Evolutionary conservation across 2,888 invertebrate genomes (phyloP), one percentile per base, ranked within the genome.

Genomic region (Pyrrhia umbra): DNA sequence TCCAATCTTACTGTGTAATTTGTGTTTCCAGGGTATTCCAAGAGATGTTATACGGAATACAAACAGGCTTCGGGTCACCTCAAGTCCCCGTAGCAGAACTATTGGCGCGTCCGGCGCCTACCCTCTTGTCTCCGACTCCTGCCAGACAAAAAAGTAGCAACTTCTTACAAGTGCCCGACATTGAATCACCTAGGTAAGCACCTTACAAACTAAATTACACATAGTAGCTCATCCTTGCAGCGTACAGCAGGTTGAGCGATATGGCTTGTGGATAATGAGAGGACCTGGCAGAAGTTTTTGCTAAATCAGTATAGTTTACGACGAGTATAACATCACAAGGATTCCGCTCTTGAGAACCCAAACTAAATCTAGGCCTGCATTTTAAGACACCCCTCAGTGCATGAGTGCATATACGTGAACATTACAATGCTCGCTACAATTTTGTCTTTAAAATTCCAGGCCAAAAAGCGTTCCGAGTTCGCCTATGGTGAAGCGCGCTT

Each of bases 11-110:
- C 8, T 23, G 8, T 30, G 8, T 8, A 1, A 2, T n/a, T 20
- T 23, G 5, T 37, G 25, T 18, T 84, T 87, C 0, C 90, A 97
- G 98, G 80, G 97, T 98, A n/a, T 98, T 97, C 89, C 97, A 98
- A 95, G 98, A 98, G 94, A 98, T 98, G 98, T 93, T 98, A 51
- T 98, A 98, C 89, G 98, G 98, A 61, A 98, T 98, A 83, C 98
- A 98, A 88, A 97, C 98, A 0, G 98, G 98, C 54, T 98, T 98
- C 87, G 98, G 98, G 3, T 98, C 98, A 47, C 98, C 98, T 0
- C 98, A 98, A 94, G 98, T 98, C 71, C 98, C 98, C 0, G 98
- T 98, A 2, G 98, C 98, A 0, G 98, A 98, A 89, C 93, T 98
- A 49, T 93, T 98, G 59, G 96, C 98, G 0, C 95, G 98, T 60